Evolutionary conservation across 2,113 vertebrate species (phyloP).

Genomic region (Eira barbara): DNA sequence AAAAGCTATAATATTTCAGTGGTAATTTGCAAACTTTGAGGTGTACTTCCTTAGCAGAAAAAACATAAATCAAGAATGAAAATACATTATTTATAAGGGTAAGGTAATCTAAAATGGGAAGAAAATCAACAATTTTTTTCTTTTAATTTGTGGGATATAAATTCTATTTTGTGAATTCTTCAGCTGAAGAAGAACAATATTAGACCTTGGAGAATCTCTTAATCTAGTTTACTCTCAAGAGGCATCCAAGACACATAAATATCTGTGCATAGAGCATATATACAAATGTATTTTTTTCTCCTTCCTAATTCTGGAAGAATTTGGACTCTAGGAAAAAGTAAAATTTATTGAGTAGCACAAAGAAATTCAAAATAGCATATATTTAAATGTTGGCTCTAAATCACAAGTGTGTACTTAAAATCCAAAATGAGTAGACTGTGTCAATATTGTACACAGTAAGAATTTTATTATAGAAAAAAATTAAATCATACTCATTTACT

Average conservation of each 20-base stretch:
- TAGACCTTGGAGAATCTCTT: background rate
- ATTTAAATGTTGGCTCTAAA: constrained; percentile 15
- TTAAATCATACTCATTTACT: constrained; percentile 39
- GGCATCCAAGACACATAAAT: background rate
- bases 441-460: background rate
- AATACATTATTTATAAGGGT: background rate
- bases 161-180: background rate
- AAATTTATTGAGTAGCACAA: constrained; percentile 21
- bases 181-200: background rate
- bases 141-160: background rate
- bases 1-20: background rate
- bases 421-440: background rate
- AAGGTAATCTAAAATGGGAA: background rate
- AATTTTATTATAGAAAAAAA: constrained; percentile 39
- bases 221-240: background rate
- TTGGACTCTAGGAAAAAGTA: background rate
- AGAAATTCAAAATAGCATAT: constrained; percentile 24
- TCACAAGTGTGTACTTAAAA: constrained; percentile 11
- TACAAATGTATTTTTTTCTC: background rate
- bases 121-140: background rate
- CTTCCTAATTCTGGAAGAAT: background rate
- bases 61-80: background rate
- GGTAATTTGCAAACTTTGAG: background rate
- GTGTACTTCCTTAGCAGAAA: background rate
- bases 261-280: background rate